Percentiles rank a stretch among this genome's conserved stretches.
Evolutionary conservation across 2,888 invertebrate genomes (phyloP).

Genomic region (Chydorus sphaericus): DNA sequence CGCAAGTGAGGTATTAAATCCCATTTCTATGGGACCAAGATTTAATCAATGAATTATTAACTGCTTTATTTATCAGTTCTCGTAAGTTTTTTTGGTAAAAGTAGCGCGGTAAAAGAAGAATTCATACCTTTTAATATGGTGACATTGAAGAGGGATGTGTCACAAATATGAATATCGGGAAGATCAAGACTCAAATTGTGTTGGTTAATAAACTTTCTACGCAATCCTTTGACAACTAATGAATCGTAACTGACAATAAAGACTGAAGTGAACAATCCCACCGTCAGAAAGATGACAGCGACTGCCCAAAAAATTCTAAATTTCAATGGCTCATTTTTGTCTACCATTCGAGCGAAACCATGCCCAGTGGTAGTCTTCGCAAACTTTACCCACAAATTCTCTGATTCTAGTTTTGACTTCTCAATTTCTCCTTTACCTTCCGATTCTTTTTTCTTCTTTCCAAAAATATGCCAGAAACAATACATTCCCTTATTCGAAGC

Average conservation of each 20-base stretch:
- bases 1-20: not conserved
- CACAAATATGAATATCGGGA: constrained; percentile 8
- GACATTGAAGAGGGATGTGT: constrained; percentile 1
- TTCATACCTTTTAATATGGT: not conserved
- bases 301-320: not conserved
- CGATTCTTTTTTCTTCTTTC: too few species aligned
- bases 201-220: not conserved
- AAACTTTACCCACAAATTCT: too few species aligned
- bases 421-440: too few species aligned
- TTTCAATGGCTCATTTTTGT: not conserved
- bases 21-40: not conserved
- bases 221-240: not conserved
- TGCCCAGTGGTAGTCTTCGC: constrained; percentile 1
- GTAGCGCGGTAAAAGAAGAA: too few species aligned
- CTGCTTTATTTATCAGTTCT: too few species aligned
- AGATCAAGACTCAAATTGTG: not conserved
- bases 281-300: not conserved
- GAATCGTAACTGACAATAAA: not conserved
- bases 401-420: too few species aligned
- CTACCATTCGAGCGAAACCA: constrained; percentile 5
- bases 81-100: too few species aligned
- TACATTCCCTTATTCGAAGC: too few species aligned
- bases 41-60: too few species aligned
- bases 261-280: not conserved
- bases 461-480: too few species aligned